Evolutionary conservation across 2,797 vertebrate species (phyloP).

Genomic region (Alexandromys oeconomus): DNA sequence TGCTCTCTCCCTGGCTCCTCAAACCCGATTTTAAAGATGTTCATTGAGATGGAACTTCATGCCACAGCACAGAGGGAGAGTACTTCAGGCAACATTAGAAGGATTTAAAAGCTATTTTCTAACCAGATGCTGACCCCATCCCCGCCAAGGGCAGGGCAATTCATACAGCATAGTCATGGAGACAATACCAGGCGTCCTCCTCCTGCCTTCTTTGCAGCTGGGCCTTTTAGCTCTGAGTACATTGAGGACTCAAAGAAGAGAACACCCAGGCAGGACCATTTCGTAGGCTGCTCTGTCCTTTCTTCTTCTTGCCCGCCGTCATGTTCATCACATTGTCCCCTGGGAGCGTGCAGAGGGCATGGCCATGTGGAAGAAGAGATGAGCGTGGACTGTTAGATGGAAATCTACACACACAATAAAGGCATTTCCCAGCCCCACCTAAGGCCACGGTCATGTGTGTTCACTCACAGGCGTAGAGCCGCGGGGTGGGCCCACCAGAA

Average conservation of each 20-base stretch:
- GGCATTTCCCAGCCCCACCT: slow-evolving; percentile 57
- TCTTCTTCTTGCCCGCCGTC: neutral
- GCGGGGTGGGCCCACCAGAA: slow-evolving; percentile 6
- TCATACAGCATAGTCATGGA: neutral
- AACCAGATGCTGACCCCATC: neutral
- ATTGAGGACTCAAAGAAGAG: neutral
- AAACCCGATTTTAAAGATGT: neutral
- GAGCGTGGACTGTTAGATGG: slow-evolving; percentile 54
- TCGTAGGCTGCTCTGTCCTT: slow-evolving; percentile 22
- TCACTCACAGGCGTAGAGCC: slow-evolving; percentile 28
- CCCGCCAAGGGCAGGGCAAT: neutral
- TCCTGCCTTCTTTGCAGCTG: slow-evolving; percentile 24
- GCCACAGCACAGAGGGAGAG: neutral
- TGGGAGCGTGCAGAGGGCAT: slow-evolving; percentile 19
- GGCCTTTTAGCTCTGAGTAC: neutral
- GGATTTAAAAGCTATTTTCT: neutral
- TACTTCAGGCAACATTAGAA: neutral
- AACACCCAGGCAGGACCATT: neutral
- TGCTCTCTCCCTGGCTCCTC: neutral
- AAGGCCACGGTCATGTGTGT: neutral
- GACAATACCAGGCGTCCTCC: too few relatives aligned
- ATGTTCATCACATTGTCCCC: slow-evolving; percentile 22
- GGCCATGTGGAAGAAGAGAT: neutral
- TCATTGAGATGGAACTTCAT: neutral
- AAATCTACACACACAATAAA: slow-evolving; percentile 57